Evolutionary conservation across 2,797 vertebrate genomes (phyloP).

Genomic region (Diglossa cyanea): DNA sequence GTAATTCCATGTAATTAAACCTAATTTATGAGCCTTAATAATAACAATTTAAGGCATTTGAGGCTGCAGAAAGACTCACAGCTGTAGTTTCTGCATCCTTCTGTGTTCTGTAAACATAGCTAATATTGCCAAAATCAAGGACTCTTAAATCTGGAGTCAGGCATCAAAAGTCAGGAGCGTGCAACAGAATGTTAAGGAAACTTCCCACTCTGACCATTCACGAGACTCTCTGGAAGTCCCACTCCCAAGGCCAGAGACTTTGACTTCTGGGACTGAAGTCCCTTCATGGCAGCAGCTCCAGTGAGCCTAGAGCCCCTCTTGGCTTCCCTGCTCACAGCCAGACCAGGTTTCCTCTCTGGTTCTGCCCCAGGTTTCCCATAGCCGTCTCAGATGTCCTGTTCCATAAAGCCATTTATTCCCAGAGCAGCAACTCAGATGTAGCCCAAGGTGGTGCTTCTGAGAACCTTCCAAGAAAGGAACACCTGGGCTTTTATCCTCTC

Average conservation of each 20-base stretch:
- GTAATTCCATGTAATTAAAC: constrained; percentile 64
- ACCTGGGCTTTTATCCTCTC: neutral
- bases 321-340: neutral
- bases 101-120: constrained; percentile 25
- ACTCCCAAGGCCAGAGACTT: neutral
- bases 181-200: neutral
- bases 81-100: constrained; percentile 7
- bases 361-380: neutral
- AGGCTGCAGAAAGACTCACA: constrained; percentile 13
- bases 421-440: neutral
- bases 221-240: neutral
- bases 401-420: neutral
- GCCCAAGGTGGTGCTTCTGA: neutral
- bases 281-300: rapidly evolving
- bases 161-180: neutral
- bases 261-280: neutral
- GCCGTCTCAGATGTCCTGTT: neutral
- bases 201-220: neutral
- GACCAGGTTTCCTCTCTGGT: neutral
- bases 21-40: constrained; percentile 63
- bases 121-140: neutral
- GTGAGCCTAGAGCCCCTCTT: rapidly evolving
- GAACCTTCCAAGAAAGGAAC: neutral
- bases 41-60: constrained; percentile 60
- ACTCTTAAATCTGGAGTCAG: neutral